Evolutionary conservation across 2,888 invertebrate genomes (phyloP).

Genomic region (Scaptomyza tumidula): DNA sequence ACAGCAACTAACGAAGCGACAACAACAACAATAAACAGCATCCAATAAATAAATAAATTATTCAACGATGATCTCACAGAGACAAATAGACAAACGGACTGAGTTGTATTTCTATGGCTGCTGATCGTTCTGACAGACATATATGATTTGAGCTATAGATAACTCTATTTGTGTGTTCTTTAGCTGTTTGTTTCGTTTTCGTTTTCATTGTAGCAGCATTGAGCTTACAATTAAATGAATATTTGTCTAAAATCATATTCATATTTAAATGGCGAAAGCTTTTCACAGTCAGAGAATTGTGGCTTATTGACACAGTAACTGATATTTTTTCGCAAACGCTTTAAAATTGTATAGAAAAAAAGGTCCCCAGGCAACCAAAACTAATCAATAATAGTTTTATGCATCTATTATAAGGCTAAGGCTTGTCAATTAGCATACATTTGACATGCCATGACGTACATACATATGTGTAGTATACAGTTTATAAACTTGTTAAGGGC

Average conservation of each 20-base stretch:
- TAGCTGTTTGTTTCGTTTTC: slow-evolving; percentile 40
- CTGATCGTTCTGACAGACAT: slow-evolving; percentile 25
- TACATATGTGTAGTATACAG: slow-evolving; percentile 3
- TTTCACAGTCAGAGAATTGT: slow-evolving; percentile 23
- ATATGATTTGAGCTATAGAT: slow-evolving; percentile 51
- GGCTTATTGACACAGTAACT: slow-evolving; percentile 36
- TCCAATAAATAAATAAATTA: slow-evolving; percentile 66
- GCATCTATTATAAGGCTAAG: slow-evolving; percentile 21
- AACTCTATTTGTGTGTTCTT: slow-evolving; percentile 40
- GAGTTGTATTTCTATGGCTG: slow-evolving; percentile 10
- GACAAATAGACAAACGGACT: slow-evolving; percentile 13
- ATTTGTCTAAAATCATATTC: slow-evolving; percentile 42
- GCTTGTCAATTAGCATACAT: slow-evolving; percentile 55
- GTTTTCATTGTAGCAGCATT: slow-evolving; percentile 48
- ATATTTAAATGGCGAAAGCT: slow-evolving; percentile 45
- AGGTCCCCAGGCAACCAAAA: slow-evolving; percentile 52
- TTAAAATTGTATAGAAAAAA: slow-evolving; percentile 42
- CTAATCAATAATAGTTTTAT: slow-evolving; percentile 46
- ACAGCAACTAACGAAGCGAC: slow-evolving; percentile 35
- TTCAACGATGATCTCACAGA: slow-evolving; percentile 74
- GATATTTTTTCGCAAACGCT: slow-evolving; percentile 16
- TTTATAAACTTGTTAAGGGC: slow-evolving; percentile 49
- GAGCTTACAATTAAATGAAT: slow-evolving; percentile 44
- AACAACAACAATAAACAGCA: slow-evolving; percentile 35
- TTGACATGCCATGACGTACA: slow-evolving; percentile 44